Base-by-base conservation (phyloP, 2,797 vertebrate genomes). In the Enteromius trimaculatus region DNA sequence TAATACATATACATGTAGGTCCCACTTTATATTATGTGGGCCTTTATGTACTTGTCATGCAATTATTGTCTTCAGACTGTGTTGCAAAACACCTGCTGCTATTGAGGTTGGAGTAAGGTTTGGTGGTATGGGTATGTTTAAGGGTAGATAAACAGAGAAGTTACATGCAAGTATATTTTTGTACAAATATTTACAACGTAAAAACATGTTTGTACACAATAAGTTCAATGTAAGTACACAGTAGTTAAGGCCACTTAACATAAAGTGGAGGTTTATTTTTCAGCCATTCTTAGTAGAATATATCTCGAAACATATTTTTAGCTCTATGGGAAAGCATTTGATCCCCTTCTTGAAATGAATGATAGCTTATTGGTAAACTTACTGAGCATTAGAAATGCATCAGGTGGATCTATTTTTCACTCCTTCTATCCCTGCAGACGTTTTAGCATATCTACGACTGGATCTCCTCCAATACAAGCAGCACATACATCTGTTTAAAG, bases 391-490 rank as follows among this genome's bases (percentile, higher is more conserved):
- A 62, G 13, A 77, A 70, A 70, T 64, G 55, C 65, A 53, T 81
- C 55, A 82, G 44, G 66, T 81, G 55, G 44, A 79, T 74, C 39
- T 68, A 66, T 49, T 62, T 75, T 79, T 75, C 81, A 68, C 72
- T 70, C 10, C 42, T 47, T 44, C 70, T 34, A 58, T 75, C 58
- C 55, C 53, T 17, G 6, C 37, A 78, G 75, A 71, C 6, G 1
- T 58, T 78, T 83, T 69, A 49, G 51, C 53, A 77, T 77, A 83
- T 83, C 74, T 83, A 60, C 62, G 68, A 62, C 70, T 79, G 84
- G 82, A 82, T 80, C 82, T 42, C 62, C 13, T 86, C 84, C 87
- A 82, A 86, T 70, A 39, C 71, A 86, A 86, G 84, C 79, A 86
- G 37, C 49, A 26, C 47, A n/a, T 82, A 78, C 82, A 84, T 85